Evolutionary conservation across 2,797 vertebrate species (phyloP), one percentile per base, ranked within the genome.

Genomic region (Etheostoma perlongum): DNA sequence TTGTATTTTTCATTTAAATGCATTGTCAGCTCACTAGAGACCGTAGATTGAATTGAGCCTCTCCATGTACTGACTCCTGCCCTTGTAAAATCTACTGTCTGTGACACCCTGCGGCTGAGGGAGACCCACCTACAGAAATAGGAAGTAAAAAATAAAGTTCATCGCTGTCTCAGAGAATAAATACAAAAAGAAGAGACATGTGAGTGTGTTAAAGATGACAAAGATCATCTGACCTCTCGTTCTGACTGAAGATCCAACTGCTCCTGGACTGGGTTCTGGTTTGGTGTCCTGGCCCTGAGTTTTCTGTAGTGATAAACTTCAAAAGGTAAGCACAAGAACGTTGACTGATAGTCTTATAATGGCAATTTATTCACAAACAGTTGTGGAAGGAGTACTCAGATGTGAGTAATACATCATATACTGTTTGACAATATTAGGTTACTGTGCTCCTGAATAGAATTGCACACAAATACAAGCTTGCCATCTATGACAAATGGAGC

Each of bases 1-100:
- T 30, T 30, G 30, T 30, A 30, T 30, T 30, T 30, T 51, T 58
- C 18, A 64, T 62, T 9, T 27, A 3, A 44, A 49, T 16, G 54
- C 2, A 5, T 2, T 12, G 4, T 46, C 23, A 48, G 7, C 49
- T 86, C 36, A 71, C 1, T n/a, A 13, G 5, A 58, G 11, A 14
- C 7, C 63, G 19, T 90, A 87, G 23, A 83, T 12, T 27, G 78
- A 85, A 64, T 82, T 88, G 30, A 82, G 36, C 42, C 59, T 86
- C 64, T 90, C 85, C 1, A 6, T 21, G 70, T 88, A 89, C 15
- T 78, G 70, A 74, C 18, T 67, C 30, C 72, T 46, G 7, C 0
- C 30, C 10, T 42, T 63, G 42, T 42, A 21, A 8, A 63, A 72
- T 16, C 66, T 49, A 0, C 5, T 14, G 49, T 15, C 18, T 19